Base-by-base conservation (phyloP, 2,797 vertebrate species). In the Gobionotothen gibberifrons region DNA sequence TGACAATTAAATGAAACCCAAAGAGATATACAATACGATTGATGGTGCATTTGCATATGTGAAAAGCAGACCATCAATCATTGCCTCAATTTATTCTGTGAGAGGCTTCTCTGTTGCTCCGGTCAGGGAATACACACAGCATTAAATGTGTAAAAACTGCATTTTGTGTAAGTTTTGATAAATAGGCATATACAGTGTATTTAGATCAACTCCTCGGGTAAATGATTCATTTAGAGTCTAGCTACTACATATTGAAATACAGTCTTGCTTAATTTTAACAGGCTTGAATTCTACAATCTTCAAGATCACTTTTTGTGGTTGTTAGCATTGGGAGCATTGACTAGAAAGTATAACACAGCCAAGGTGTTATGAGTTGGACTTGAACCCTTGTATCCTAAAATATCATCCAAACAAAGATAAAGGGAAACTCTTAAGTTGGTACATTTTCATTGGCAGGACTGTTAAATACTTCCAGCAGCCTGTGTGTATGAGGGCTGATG, bases 361-460 rank as follows among this genome's bases (percentile, higher is more conserved):
- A 29, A 59, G 42, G 19, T 52, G 46, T 22, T 68, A 3, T 15
- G 26, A 55, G 70, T 44, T 43, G 48, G 55, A 54, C 5, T 21
- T 53, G 15, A 56, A 61, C 49, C 12, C 2, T 15, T 36, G 9
- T 62, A 8, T 36, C 44, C 17, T 21, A 26, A n/a, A 61, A 65
- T 9, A 54, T 58, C 42, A 64, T 59, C 51, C 51, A 74, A 59
- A 63, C 47, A 57, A 74, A 74, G 17, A 56, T 21, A 56, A 46
- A 79, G 22, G 42, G 13, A 16, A 52, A 57, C 14, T 51, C 29
- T 48, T 60, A 26, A 53, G 39, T 63, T 0, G 2, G 3, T 19
- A 65, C 3, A 73, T 76, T 83, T 79, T 59, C 16, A 58, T 63
- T 81, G 76, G 78, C 72, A 67, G 36, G 39, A n/a, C 62, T 62